Conservation (phyloP, 1,140 invertebrate species). For the Spodoptera frugiperda region DNA sequence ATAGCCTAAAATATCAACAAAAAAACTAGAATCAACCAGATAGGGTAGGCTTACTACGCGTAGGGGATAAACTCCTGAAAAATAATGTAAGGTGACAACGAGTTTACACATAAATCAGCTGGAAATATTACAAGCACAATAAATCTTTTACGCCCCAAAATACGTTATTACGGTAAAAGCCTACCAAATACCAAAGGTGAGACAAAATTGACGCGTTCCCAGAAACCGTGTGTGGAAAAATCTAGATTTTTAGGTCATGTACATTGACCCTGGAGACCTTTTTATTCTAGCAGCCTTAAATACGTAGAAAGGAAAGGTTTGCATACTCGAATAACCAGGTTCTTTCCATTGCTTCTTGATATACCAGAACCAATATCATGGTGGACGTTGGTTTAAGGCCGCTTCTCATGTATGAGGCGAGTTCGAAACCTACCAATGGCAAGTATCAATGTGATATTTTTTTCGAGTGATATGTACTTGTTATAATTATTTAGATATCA, state of each 20-base stretch:
- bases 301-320: not conserved
- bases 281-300: not conserved
- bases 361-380: too few relatives aligned
- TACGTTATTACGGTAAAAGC: not conserved
- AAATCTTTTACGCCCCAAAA: not conserved
- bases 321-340: too few relatives aligned
- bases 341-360: too few relatives aligned
- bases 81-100: not conserved
- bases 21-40: not conserved
- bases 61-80: not conserved
- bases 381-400: too few relatives aligned
- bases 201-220: not conserved
- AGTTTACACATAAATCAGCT: constrained; percentile 7
- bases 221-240: not conserved
- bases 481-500: too few relatives aligned
- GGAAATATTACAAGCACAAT: not conserved
- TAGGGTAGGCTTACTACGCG: not conserved
- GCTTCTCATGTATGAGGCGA: too few relatives aligned
- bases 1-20: too few relatives aligned
- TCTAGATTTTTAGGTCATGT: not conserved
- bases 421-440: too few relatives aligned
- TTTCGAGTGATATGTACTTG: too few relatives aligned
- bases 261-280: not conserved
- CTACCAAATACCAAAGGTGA: not conserved
- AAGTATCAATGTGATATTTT: too few relatives aligned